These are phyloP conservation scores for Nipponia nippon DNA, from an alignment of 2,113 vertebrate genomes.

Conservation along the genomic window DNA sequence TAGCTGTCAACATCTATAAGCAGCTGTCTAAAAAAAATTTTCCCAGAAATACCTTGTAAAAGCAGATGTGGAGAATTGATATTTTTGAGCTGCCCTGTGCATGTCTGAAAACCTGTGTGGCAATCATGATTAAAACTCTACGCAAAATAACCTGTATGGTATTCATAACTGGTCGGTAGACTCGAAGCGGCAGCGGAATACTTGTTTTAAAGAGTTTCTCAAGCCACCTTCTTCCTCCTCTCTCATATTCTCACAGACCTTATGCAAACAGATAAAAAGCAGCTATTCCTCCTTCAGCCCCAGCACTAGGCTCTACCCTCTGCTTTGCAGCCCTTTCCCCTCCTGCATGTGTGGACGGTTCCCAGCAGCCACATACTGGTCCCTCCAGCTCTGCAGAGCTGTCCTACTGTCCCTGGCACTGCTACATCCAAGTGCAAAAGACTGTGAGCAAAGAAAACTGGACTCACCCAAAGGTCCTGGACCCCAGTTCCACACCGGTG, in stretches of 20 bases:
- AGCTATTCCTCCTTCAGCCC: not conserved
- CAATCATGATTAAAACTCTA: not conserved
- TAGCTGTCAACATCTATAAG: not conserved
- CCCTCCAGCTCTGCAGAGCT: not conserved
- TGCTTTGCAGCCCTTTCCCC: not conserved
- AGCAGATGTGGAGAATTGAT: not conserved
- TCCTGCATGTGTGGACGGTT: not conserved
- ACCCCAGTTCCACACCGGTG: not conserved
- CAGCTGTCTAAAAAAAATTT: not conserved
- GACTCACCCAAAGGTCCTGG: not conserved
- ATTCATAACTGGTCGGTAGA: not conserved
- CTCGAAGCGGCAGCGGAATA: not conserved
- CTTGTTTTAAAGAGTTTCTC: not conserved
- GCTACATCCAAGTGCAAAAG: not conserved
- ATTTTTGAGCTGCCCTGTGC: not conserved
- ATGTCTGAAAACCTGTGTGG: not conserved
- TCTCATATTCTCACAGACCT: not conserved
- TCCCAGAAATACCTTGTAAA: not conserved
- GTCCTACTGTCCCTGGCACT: not conserved
- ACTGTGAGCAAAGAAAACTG: not conserved
- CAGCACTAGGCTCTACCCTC: not conserved
- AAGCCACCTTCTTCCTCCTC: not conserved
- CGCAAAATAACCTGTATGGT: not conserved
- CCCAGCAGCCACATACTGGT: not conserved
- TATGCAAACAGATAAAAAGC: not conserved